Base-by-base conservation (phyloP, 1,140 invertebrate species). In the Cydia pomonella region DNA sequence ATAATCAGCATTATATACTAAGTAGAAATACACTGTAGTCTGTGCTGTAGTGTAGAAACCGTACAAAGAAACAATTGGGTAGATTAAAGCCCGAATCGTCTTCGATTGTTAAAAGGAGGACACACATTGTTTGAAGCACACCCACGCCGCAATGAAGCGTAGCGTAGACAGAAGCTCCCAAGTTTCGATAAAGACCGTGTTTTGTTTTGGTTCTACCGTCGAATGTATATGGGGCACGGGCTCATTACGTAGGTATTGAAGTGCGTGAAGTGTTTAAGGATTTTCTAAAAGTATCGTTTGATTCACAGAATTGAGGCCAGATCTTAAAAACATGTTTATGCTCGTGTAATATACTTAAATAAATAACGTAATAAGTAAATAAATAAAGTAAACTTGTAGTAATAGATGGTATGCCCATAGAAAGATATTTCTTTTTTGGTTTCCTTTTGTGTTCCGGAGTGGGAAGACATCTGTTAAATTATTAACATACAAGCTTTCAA, bases 81-180 rank as follows among this genome's bases (percentile, higher is more conserved):
- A 27, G n/a, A 69, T 38, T 69, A 69, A 38, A 38, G 27, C 5
- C 16, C 16, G 29, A 69, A 41, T 38, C 13, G 29, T 69, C 27
- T 38, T 69, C 64, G 16, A 69, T n/a, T 69, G 64, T 69, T 69
- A 38, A 10, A 59, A 59, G 29, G 33, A 69, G 18, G 64, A 38
- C 29, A 33, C 29, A 18, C 27, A 33, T 33, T 33, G 27, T 33
- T n/a, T 9, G 64, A n/a, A n/a, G 1, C n/a, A 12, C 29, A 9
- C n/a, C 29, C 29, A 18, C 29, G 33, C 7, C 33, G 9, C 33
- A 69, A n/a, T 27, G 13, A 27, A n/a, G 63, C 12, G 25, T 64
- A n/a, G 63, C 12, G 25, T 64, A 64, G 1, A 13, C 29, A 33
- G 64, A 33, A 33, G 64, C 27, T 18, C 29, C 13, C 16, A 0